Evolutionary conservation across 2,113 vertebrate genomes (phyloP), one percentile per base, ranked within the genome.

Genomic region (Atlantisia rogersi): DNA sequence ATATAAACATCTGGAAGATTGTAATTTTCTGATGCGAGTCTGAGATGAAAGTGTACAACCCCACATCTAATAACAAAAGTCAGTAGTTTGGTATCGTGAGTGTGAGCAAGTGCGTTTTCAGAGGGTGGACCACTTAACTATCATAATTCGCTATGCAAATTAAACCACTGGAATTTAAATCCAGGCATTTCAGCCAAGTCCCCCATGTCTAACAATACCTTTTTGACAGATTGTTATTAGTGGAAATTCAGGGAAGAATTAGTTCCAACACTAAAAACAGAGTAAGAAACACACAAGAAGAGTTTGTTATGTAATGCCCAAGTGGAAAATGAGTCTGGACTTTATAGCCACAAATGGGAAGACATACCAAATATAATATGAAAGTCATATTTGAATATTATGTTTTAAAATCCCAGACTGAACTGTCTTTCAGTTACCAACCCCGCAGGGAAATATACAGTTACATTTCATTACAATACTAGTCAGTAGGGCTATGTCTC

Each of bases 311-410:
- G 32, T 55, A 94, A 91, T 95, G 35, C 76, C 64, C 80, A 88
- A 86, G 79, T 75, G 76, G 60, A 64, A 96, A 88, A 78, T 78
- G 16, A 93, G 64, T 35, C 73, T 86, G 60, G 71, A 81, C 42
- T 90, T 93, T 44, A 90, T 39, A 94, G 84, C 35, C 68, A 90
- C 82, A 83, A 90, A 88, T 39, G 42, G 32, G 52, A 94, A 78
- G 52, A 78, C 68, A 88, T 90, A 95, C 60, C 37, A 77, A 92
- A 92, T 39, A 76, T 53, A 92, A 96, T 88, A 93, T 80, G 79
- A 94, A 95, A 92, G 82, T 95, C 56, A 78, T 93, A 92, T 96
- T 84, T 90, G 58, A 92, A 86, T 92, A 92, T 68, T 48, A 92
- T 70, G n/a, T 81, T 88, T 93, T 60, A 92, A 95, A 95, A 90